Evolutionary conservation across 2,797 vertebrate species (phyloP).

Genomic region (Microhierax caerulescens): DNA sequence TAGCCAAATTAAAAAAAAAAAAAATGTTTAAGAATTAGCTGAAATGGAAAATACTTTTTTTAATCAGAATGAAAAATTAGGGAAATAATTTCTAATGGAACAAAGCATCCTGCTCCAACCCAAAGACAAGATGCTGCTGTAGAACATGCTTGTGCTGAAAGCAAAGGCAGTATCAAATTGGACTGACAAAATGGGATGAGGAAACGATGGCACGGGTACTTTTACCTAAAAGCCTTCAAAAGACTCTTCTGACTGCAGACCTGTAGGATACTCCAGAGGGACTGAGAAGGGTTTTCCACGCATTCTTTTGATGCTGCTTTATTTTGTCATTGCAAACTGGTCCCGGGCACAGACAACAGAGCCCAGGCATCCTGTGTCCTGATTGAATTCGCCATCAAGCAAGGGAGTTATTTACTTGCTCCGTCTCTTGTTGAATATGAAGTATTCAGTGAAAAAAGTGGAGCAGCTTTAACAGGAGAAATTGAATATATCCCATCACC

Average conservation of each 20-base stretch:
- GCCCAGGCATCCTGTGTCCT: background rate
- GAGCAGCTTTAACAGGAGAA: background rate
- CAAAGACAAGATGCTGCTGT: background rate
- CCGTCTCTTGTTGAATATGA: background rate
- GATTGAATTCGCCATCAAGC: background rate
- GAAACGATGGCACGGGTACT: background rate
- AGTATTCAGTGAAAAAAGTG: background rate
- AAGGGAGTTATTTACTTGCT: background rate
- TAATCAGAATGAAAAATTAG: background rate
- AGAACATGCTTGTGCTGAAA: background rate
- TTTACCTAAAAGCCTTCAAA: background rate
- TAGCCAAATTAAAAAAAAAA: background rate
- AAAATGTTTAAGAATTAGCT: background rate
- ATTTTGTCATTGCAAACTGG: background rate
- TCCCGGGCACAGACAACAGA: background rate
- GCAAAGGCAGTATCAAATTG: background rate
- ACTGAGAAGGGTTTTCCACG: background rate
- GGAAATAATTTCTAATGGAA: background rate
- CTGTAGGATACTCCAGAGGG: background rate
- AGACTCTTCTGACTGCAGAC: background rate
- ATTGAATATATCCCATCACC: background rate
- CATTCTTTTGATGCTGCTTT: background rate
- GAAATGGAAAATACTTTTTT: background rate
- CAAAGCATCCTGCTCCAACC: background rate
- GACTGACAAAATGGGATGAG: background rate